A percentile compares a stretch with the other conserved stretches of the same genome.
phyloP scores from a whole-genome alignment of 2,888 invertebrate genomes.

The Tridacna gigas region DNA sequence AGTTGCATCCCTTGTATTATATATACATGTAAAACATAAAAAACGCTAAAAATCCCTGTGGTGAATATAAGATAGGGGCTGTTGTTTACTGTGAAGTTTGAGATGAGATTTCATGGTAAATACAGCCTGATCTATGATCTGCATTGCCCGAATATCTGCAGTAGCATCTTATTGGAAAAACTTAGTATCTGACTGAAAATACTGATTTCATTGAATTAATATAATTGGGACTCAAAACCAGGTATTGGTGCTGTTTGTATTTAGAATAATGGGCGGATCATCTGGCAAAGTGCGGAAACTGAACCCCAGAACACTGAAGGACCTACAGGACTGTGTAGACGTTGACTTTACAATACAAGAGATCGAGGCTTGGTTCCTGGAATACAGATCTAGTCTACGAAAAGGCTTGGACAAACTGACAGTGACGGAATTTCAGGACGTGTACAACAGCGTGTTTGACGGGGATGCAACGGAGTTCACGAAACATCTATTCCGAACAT shows the following conservation, averaged over 20 bases:
- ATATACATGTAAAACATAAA: too few relatives aligned
- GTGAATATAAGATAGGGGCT: too few relatives aligned
- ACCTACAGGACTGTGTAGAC: conserved; percentile 57
- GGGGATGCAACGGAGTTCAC: conserved; percentile 52
- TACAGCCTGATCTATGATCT: too few relatives aligned
- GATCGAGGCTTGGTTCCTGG: conserved; percentile 63
- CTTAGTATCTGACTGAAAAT: too few relatives aligned
- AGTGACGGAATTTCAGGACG: conserved; percentile 47
- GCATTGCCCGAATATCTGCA: too few relatives aligned
- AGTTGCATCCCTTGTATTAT: too few relatives aligned
- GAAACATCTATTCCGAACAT: conserved; percentile 54
- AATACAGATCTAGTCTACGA: conserved; percentile 45
- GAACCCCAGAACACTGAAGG: conserved; percentile 60
- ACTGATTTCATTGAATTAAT: too few relatives aligned
- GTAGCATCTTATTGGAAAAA: too few relatives aligned
- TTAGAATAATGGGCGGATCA: conserved; percentile 49
- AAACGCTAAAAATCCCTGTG: too few relatives aligned
- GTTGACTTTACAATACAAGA: conserved; percentile 65
- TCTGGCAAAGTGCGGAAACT: conserved; percentile 57
- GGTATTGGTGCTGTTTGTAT: neutral
- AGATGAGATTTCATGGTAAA: too few relatives aligned
- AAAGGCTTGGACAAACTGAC: conserved; percentile 45
- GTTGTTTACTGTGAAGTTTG: too few relatives aligned
- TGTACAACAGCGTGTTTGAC: conserved; percentile 56
- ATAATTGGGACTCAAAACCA: too few relatives aligned